A percentile compares a stretch with the other conserved stretches of the same genome.
Conservation (phyloP, 2,113 vertebrate species). For the Hypocryptadius cinnamomeus region DNA sequence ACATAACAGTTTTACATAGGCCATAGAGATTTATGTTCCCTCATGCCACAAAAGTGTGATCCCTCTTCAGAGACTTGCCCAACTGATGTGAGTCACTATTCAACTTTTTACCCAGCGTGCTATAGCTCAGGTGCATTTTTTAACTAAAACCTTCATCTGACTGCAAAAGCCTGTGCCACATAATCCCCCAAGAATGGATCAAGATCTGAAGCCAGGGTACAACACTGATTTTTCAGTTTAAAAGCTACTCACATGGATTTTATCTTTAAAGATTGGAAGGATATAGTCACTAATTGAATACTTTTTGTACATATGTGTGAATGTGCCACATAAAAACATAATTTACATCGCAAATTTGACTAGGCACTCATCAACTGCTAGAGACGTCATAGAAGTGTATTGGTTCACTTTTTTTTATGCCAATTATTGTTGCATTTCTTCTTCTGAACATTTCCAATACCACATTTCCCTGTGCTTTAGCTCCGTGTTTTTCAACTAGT, state of each 20-base stretch:
- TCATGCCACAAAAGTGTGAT: background rate
- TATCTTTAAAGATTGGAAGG: background rate
- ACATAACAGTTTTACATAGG: background rate
- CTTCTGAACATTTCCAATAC: background rate
- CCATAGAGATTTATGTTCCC: background rate
- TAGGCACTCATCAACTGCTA: background rate
- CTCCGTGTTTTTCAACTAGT: background rate
- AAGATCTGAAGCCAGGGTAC: background rate
- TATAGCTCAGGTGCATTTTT: background rate
- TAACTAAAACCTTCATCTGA: background rate
- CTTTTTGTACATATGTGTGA: background rate
- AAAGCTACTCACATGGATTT: background rate
- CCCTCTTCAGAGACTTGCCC: background rate
- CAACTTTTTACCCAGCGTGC: background rate
- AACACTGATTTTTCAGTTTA: background rate
- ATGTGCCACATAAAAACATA: background rate
- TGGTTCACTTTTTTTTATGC: background rate
- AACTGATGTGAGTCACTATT: background rate
- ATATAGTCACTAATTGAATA: background rate
- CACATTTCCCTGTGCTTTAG: background rate
- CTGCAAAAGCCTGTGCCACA: background rate
- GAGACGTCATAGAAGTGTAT: background rate
- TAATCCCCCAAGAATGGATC: background rate
- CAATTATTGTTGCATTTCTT: background rate
- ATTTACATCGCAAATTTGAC: background rate